Evolutionary conservation across 2,113 vertebrate genomes (phyloP).

Genomic region (Etia nguti): DNA sequence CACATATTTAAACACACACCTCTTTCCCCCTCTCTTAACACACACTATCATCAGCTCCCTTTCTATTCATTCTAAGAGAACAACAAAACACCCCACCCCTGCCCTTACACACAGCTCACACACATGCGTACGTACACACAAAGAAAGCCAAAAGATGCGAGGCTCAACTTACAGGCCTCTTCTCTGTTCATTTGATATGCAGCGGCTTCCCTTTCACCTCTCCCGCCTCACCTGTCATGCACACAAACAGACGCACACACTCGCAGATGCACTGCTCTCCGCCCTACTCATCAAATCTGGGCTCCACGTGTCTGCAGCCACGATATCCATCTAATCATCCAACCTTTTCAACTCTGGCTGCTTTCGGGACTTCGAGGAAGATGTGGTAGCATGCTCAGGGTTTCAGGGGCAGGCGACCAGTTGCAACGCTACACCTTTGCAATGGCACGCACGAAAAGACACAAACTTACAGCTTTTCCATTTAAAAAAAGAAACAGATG

Average conservation of each 20-base stretch:
- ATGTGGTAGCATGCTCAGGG: slow-evolving; percentile 1
- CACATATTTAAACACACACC: neutral
- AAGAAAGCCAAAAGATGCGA: slow-evolving; percentile 19
- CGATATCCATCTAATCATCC: slow-evolving; percentile 54
- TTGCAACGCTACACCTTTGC: slow-evolving; percentile 48
- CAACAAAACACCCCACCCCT: slow-evolving; percentile 45
- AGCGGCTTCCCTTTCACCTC: slow-evolving; percentile 45
- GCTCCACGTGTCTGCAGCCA: slow-evolving; percentile 50
- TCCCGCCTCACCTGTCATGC: neutral
- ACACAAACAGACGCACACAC: neutral
- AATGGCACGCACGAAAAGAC: neutral
- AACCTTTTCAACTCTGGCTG: slow-evolving; percentile 30
- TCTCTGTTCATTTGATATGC: slow-evolving; percentile 65
- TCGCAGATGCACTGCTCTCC: neutral
- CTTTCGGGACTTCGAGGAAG: neutral
- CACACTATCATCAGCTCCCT: slow-evolving; percentile 38
- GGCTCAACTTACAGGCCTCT: slow-evolving; percentile 52
- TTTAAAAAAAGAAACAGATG: neutral
- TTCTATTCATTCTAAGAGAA: slow-evolving; percentile 49
- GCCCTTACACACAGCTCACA: neutral
- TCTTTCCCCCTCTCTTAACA: slow-evolving; percentile 14
- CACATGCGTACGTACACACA: neutral
- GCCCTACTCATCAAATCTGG: slow-evolving; percentile 53
- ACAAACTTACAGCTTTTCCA: neutral
- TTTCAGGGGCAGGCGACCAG: slow-evolving; percentile 35